Evolutionary conservation across 92 coral and sea anemone genomes (phyloP).

Genomic region (Porites evermanni): DNA sequence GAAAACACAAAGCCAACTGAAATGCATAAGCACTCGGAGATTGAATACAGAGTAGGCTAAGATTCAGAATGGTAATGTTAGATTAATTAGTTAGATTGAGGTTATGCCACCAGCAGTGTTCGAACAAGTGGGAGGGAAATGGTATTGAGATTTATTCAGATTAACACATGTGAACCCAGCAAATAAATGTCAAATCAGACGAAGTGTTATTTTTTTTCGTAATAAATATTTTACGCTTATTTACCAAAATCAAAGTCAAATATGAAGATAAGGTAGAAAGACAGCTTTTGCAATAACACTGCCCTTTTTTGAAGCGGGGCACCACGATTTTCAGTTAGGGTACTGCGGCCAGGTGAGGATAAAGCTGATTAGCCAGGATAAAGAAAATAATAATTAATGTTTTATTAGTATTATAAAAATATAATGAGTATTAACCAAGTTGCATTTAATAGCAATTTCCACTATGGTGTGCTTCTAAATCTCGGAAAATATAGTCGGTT

Average conservation of each 20-base stretch:
- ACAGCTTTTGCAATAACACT: neutral
- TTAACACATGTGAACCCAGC: neutral
- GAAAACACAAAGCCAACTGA: neutral
- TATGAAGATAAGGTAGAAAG: neutral
- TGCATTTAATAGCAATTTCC: neutral
- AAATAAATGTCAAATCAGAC: neutral
- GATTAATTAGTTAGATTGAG: constrained; percentile 13
- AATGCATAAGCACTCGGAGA: neutral
- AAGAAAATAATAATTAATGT: neutral
- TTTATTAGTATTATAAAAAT: neutral
- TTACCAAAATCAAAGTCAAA: neutral
- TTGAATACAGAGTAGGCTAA: neutral
- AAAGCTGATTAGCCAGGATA: neutral
- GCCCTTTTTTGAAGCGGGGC: neutral
- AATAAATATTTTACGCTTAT: neutral
- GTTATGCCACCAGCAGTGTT: constrained; percentile 14
- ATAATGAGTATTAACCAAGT: neutral
- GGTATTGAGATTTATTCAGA: neutral
- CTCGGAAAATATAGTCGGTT: too few relatives aligned
- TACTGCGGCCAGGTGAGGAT: neutral
- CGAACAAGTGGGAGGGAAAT: neutral
- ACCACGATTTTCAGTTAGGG: neutral
- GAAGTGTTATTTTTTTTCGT: neutral
- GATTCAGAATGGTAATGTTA: constrained; percentile 1
- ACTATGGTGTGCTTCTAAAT: neutral